Conservation (phyloP, 2,797 vertebrate genomes). For the Sebastes vulpes region DNA sequence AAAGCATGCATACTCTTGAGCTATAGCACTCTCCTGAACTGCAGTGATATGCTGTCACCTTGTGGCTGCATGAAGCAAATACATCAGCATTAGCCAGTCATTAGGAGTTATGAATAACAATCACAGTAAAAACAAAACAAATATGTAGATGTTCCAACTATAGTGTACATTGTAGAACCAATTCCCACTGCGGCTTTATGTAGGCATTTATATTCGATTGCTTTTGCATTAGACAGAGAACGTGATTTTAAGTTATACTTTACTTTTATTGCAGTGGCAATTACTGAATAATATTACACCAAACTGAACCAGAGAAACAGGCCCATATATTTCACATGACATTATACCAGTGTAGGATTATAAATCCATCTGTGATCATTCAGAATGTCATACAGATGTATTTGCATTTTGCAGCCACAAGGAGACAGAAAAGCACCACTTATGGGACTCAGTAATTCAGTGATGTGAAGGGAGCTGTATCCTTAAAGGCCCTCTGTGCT, state of each 20-base stretch:
- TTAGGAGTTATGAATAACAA: background rate
- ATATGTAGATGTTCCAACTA: background rate
- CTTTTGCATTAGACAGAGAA: background rate
- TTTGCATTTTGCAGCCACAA: constrained; percentile 41
- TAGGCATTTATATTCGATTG: background rate
- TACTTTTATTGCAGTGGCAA: background rate
- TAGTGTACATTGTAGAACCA: background rate
- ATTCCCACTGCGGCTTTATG: background rate
- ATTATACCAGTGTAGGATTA: background rate
- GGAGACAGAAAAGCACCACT: constrained; percentile 25
- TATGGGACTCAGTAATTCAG: background rate
- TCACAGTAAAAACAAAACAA: background rate
- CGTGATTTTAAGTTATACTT: background rate
- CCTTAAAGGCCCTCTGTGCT: constrained; percentile 30
- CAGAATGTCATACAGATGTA: background rate
- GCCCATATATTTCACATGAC: background rate
- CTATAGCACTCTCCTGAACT: background rate
- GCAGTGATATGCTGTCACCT: constrained; percentile 6
- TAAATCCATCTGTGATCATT: background rate
- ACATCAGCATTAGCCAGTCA: background rate
- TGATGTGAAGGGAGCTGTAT: constrained; percentile 3
- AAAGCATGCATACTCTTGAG: background rate
- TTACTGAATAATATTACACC: background rate
- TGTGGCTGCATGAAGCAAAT: constrained; percentile 26
- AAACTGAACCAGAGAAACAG: background rate